A percentile compares a stretch with the other conserved stretches of the same genome.
These are phyloP conservation scores for Hyles lineata DNA, from an alignment of 2,888 invertebrate species.

Conservation along the genomic window DNA sequence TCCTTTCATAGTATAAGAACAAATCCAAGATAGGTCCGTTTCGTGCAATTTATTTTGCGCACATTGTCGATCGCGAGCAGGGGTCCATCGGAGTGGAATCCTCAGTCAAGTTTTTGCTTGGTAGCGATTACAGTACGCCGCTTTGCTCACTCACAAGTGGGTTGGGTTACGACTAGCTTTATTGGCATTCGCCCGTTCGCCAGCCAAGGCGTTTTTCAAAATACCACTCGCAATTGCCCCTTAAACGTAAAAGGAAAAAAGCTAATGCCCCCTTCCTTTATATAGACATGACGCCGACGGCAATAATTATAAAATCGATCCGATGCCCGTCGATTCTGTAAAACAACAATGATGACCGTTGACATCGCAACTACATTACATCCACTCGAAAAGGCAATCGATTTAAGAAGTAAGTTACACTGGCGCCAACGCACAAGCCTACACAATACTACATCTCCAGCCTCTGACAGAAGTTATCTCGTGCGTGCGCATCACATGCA, in stretches of 20 bases:
- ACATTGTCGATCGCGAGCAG: constrained; percentile 40
- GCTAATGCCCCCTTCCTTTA: constrained; percentile 50
- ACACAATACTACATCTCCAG: constrained; percentile 17
- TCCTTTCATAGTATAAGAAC: not conserved
- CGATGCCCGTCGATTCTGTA: constrained; percentile 40
- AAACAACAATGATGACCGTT: constrained; percentile 40
- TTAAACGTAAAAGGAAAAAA: constrained; percentile 54
- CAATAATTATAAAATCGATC: constrained; percentile 40
- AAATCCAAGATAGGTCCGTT: not conserved
- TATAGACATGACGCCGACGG: constrained; percentile 42
- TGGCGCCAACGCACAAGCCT: constrained; percentile 6
- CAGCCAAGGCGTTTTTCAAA: constrained; percentile 55
- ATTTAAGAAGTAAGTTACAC: constrained; percentile 38
- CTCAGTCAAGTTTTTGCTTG: constrained; percentile 65
- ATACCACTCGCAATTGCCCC: constrained; percentile 51
- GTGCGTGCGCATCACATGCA: constrained; percentile 54
- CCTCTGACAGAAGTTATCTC: constrained; percentile 23
- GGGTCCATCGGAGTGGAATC: constrained; percentile 50
- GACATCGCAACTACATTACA: constrained; percentile 30
- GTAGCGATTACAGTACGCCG: constrained; percentile 69
- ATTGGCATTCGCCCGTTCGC: constrained; percentile 58
- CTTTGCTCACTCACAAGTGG: constrained; percentile 59
- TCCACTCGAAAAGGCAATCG: constrained; percentile 34
- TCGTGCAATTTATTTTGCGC: constrained; percentile 30
- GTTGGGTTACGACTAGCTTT: constrained; percentile 66